Conservation (phyloP, 2,888 invertebrate species). For the Colostygia pectinataria region DNA sequence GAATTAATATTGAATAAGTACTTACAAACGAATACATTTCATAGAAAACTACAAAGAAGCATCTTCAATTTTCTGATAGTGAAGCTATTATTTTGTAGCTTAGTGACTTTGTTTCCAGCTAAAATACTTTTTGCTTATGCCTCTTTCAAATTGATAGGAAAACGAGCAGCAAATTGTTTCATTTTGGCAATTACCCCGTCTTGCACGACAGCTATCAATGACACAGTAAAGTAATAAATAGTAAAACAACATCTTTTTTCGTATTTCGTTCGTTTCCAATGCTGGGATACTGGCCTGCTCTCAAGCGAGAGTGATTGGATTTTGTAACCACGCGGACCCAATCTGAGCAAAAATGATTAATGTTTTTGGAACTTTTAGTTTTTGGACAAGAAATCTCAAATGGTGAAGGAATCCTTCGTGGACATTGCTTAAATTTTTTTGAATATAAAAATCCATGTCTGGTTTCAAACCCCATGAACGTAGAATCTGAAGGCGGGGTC, state of each 20-base stretch:
- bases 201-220: slow-evolving; percentile 27
- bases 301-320: no score
- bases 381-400: no score
- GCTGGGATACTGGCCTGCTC: no score
- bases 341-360: no score
- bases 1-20: background rate
- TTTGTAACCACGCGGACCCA: no score
- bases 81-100: slow-evolving; percentile 9
- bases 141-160: slow-evolving; percentile 27
- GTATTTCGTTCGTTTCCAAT: no score
- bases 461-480: no score
- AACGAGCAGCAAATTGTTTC: slow-evolving; percentile 32
- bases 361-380: no score
- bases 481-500: no score
- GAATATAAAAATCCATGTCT: no score
- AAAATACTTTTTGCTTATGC: slow-evolving; percentile 21
- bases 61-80: slow-evolving; percentile 20
- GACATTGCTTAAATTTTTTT: no score
- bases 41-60: slow-evolving; percentile 1
- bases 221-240: slow-evolving; percentile 13
- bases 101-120: slow-evolving; percentile 23
- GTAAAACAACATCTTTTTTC: background rate
- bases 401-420: no score
- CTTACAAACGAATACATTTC: background rate
- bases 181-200: slow-evolving; percentile 31